Evolutionary conservation across 2,888 invertebrate genomes (phyloP), one percentile per base, ranked within the genome.

Genomic region (Azorinus chamasolen): DNA sequence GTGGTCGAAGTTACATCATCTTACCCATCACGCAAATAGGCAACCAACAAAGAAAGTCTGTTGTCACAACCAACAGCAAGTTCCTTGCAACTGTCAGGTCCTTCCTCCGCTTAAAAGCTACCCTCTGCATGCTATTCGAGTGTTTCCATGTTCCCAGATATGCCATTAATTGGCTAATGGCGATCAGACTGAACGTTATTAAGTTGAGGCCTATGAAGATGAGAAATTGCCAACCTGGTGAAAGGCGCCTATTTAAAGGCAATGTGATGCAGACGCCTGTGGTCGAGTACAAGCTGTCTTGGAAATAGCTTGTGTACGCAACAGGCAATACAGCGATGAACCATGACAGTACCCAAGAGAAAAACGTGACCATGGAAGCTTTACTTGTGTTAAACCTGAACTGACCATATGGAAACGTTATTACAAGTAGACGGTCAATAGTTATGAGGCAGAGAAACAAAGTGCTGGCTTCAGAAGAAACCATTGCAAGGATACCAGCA

Each of bases 361-460:
- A 20, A 1, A 53, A n/a, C 8, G 85, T 78, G 0, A 84, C 59
- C 55, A 76, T 63, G 10, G 83, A 77, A 1, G 89, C 86, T 1
- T 66, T 77, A 14, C 70, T 74, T 1, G 75, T 32, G 12, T 78
- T 86, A 24, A 92, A 85, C 14, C 63, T 72, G 20, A 73, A 24
- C 20, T 69, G 65, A 1, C 81, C 94, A 59, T 95, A 91, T 16
- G 95, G 95, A 76, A 94, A 93, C 20, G 95, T 94, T 32, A 95
- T 95, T 0, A 95, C 95, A 78, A 95, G 93, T 83, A 95, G 94
- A n/a, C 95, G 94, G 89, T 95, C 95, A 92, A 95, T 94, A 1
- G 95, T 95, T 68, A 95, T 95, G 71, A 95, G 84, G 0, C 94
- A 94, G 16, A 95, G 92, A 51, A 95, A 94, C 72, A 95, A 88